Conservation (phyloP, 2,797 vertebrate species). For the Iguana delicatissima region DNA sequence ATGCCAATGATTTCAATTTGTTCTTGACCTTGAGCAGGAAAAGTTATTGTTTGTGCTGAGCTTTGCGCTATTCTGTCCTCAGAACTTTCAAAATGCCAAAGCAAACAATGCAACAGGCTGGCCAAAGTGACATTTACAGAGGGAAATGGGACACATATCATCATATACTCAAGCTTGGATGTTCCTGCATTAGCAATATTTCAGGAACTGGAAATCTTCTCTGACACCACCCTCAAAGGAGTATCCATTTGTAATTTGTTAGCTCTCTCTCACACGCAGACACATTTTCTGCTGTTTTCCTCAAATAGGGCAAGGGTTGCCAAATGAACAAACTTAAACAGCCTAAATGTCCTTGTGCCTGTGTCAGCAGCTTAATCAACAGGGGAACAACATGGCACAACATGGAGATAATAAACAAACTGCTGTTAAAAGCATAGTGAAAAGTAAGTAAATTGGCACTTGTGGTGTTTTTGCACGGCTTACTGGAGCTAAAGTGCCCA, state of each 20-base stretch:
- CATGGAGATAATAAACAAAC: not conserved
- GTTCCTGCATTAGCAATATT: too few species aligned
- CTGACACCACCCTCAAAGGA: too few species aligned
- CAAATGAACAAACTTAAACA: too few species aligned
- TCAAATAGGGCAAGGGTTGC: too few species aligned
- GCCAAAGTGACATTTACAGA: not conserved
- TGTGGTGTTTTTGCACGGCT: not conserved
- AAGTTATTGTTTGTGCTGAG: not conserved
- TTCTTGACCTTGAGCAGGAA: not conserved
- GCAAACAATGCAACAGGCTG: not conserved
- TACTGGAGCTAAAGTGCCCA: not conserved
- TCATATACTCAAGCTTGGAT: too few species aligned
- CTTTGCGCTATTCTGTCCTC: not conserved
- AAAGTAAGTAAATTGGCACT: not conserved
- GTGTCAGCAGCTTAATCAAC: not conserved
- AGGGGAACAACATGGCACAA: too few species aligned
- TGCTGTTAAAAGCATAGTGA: not conserved
- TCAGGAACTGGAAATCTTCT: too few species aligned
- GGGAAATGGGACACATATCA: not conserved
- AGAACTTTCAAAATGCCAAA: not conserved
- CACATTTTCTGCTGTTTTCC: too few species aligned
- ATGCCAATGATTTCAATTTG: slow-evolving; percentile 3
- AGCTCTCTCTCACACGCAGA: too few species aligned
- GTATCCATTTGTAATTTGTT: too few species aligned
- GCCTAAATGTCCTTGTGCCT: not conserved